These are phyloP conservation scores for Xanthorhoe spadicearia DNA, from an alignment of 2,888 invertebrate genomes.

Conservation along the genomic window DNA sequence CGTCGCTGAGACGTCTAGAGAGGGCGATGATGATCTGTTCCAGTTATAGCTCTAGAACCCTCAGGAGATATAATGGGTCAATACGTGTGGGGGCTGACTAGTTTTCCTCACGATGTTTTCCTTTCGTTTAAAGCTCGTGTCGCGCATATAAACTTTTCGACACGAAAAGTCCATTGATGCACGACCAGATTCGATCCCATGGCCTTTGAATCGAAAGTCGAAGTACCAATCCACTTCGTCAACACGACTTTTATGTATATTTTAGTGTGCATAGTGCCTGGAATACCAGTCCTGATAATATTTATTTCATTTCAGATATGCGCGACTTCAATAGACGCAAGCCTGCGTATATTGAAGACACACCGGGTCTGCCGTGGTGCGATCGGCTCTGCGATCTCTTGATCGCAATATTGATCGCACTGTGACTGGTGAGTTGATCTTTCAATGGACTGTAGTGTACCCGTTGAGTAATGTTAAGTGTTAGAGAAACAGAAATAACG, in stretches of 20 bases:
- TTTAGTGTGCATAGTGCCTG: no score
- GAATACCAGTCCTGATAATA: not conserved
- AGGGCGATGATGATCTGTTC: constrained; percentile 94
- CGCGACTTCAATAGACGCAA: constrained; percentile 73
- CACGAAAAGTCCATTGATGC: no score
- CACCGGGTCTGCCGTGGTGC: constrained; percentile 2
- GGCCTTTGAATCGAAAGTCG: no score
- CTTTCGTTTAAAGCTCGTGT: no score
- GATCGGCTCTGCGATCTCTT: constrained; percentile 12
- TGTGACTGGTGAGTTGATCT: constrained; percentile 26
- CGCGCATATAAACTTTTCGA: no score
- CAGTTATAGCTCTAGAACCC: constrained; percentile 98
- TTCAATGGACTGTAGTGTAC: constrained; percentile 26
- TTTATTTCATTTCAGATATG: constrained; percentile 66
- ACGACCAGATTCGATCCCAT: no score
- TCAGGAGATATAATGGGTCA: no score
- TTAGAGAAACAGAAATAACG: constrained; percentile 19
- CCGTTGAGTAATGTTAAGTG: constrained; percentile 28
- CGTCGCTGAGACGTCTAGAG: constrained; percentile 92
- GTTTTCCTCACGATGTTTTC: no score
- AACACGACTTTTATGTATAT: no score
- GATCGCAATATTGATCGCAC: constrained; percentile 17
- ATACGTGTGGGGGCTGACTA: no score
- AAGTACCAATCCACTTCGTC: no score
- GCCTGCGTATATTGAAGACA: constrained; percentile 53